These are phyloP conservation scores for Petaurus breviceps DNA, from an alignment of 2,113 vertebrate genomes.

Conservation along the genomic window DNA sequence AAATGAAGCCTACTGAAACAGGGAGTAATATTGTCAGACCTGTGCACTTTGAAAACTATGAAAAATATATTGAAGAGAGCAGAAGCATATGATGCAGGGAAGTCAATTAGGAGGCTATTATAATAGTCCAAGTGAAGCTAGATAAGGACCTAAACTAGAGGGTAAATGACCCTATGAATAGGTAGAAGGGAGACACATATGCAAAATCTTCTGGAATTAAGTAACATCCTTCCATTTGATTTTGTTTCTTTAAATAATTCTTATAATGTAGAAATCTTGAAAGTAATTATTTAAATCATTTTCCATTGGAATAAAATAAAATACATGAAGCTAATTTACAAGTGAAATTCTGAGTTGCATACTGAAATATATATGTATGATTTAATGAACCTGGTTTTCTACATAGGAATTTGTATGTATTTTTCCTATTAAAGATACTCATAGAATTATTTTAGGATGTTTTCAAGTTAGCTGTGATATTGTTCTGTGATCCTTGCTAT, in stretches of 20 bases:
- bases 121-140: neutral
- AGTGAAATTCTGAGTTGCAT: neutral
- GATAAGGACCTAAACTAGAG: neutral
- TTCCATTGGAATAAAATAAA: neutral
- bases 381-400: neutral
- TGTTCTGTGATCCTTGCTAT: neutral
- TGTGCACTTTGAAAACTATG: neutral
- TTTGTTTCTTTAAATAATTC: neutral
- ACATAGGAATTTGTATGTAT: constrained; percentile 15
- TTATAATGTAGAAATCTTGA: no score
- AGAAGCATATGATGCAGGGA: neutral
- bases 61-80: neutral
- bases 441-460: neutral
- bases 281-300: neutral
- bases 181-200: neutral
- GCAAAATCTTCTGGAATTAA: neutral
- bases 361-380: neutral
- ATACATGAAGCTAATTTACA: neutral
- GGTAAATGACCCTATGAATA: neutral
- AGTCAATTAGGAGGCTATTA: neutral
- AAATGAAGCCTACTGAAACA: neutral
- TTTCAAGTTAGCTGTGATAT: neutral
- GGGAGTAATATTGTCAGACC: neutral
- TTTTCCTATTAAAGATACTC: constrained; percentile 9
- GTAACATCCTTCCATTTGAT: neutral